phyloP scores from a whole-genome alignment of 1,140 invertebrate species.

The Dreissena rostriformis region DNA sequence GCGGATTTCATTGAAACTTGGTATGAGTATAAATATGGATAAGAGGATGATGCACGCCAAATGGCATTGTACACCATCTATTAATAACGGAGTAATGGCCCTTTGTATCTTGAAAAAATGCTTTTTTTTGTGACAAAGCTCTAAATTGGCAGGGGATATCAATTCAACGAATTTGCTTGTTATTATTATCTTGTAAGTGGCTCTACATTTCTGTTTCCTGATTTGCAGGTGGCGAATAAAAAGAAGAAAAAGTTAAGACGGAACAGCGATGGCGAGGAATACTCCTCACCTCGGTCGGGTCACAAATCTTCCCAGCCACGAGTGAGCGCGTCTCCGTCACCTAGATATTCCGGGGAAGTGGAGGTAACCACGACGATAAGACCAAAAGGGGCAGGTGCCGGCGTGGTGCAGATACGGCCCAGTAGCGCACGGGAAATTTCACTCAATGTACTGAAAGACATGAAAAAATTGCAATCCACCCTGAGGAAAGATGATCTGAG shows the following conservation, averaged over 20 bases:
- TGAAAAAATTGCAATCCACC: constrained; percentile 79
- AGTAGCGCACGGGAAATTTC: constrained; percentile 61
- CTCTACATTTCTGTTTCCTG: neutral
- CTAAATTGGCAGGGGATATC: too few relatives aligned
- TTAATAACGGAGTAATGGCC: too few relatives aligned
- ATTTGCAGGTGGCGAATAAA: constrained; percentile 63
- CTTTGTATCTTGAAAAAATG: too few relatives aligned
- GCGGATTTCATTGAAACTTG: too few relatives aligned
- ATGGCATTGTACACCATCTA: too few relatives aligned
- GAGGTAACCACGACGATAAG: constrained; percentile 74
- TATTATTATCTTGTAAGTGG: neutral
- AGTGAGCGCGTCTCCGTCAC: constrained; percentile 18
- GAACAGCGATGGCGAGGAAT: constrained; percentile 24
- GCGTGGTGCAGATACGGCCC: constrained; percentile 56
- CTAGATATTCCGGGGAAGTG: constrained; percentile 61
- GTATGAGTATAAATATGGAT: too few relatives aligned
- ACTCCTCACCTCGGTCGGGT: constrained; percentile 49
- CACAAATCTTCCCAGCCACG: constrained; percentile 53
- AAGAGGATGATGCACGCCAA: too few relatives aligned
- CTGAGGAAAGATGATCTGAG: constrained; percentile 77
- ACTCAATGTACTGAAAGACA: constrained; percentile 77
- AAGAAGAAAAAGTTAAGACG: constrained; percentile 58
- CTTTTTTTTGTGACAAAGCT: too few relatives aligned
- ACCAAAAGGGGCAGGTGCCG: constrained; percentile 59
- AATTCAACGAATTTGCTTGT: too few relatives aligned